Evolutionary conservation across 1,140 invertebrate species (phyloP), one percentile per base, ranked within the genome.

Genomic region (Acromyrmex charruanus): DNA sequence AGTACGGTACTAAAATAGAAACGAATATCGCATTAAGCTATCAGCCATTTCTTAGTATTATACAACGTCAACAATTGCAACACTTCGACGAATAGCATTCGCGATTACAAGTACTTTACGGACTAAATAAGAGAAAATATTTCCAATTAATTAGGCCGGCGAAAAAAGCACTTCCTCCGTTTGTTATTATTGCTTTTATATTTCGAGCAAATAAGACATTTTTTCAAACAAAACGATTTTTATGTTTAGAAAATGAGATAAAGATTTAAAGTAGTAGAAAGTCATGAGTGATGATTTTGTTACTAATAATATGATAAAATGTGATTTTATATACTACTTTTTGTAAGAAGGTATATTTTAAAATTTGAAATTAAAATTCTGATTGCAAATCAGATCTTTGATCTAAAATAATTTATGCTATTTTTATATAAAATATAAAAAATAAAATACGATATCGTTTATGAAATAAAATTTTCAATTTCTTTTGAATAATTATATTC

Each of bases 1-100:
- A 80, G 49, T 59, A 59, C 39, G 63, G 68, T 65, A 77, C 66
- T 86, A 89, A 77, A 89, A 89, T 87, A 82, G 77, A 90, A 90
- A 89, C 59, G 21, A 87, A 77, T 72, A 39, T 87, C 58, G 55
- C 71, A 75, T 82, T 77, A 88, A 87, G 69, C 71, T 77, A 87
- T 89, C 59, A 81, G 59, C 85, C 68, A 58, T 51, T 59, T 65
- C 86, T 77, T 44, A 88, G 86, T 87, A 89, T 84, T 66, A 28
- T 69, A 69, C 81, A 85, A 85, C 74, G 77, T 85, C 75, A 88
- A 89, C 88, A 89, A 90, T 28, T 35, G 31, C 69, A 72, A 87
- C 59, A 80, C 59, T 82, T 58, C 77, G 85, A 81, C 51, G 68
- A 89, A 82, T 58, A 71, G 63, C 53, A 59, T 31, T 51, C 31